Evolutionary conservation across 2,888 invertebrate genomes (phyloP), one percentile per base, ranked within the genome.

Genomic region (Temnothorax unifasciatus): DNA sequence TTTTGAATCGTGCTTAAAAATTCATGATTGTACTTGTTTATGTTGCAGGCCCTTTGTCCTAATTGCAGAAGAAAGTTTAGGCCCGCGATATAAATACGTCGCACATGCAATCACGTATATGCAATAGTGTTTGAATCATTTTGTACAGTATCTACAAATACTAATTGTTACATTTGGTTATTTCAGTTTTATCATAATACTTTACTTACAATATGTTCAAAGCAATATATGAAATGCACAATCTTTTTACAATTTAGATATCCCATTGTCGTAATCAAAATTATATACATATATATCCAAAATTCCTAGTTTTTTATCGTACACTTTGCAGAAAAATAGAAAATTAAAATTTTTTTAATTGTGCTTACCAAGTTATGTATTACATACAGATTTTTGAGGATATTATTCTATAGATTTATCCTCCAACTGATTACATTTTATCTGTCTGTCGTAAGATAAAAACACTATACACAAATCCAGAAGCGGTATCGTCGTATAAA

Each of bases 1-100:
- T 18, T 47, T 34, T 18, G n/a, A 25, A 15, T 13, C 34, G 2
- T 18, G n/a, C 13, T 44, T 0, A 18, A 15, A 69, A 5, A 34
- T 29, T 79, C 11, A 59, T 25, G 34, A 18, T 34, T 47, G 3
- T 38, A 59, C 4, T 71, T 15, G 13, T 71, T 81, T 81, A 47
- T 50, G 59, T 81, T 81, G 18, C 73, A 81, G 79, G 79, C 79
- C n/a, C 6, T 34, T 61, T 81, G 79, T 9, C 79, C 79, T 61
- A 81, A 81, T 71, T 81, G 79, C 59, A 81, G 79, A 81, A 61
- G 59, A 59, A 21, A 47, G 13, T 59, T 79, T 44, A 44, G 8
- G 13, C 13, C 47, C 8, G 18, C 21, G 13, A 57, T 47, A 25
- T 81, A 81, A 61, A 50, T 50, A 69, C 6, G 4, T 59, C 41